Conservation (phyloP, 2,888 invertebrate genomes). For the Macropis europaea region DNA sequence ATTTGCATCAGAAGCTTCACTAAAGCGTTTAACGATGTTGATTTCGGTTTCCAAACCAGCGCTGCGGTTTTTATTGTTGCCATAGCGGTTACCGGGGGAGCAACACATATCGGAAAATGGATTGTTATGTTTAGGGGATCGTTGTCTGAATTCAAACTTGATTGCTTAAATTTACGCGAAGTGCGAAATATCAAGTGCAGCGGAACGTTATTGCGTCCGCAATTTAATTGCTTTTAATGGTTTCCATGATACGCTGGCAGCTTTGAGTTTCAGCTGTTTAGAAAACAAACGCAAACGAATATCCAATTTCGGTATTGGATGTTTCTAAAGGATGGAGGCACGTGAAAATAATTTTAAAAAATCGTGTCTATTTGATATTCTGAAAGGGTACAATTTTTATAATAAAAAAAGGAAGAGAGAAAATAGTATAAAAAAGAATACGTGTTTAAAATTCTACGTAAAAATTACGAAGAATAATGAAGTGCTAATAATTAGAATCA, state of each 20-base stretch:
- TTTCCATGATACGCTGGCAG: background rate
- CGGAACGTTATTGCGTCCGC: background rate
- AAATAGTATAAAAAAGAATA: no score
- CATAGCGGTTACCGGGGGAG: background rate
- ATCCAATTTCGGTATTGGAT: no score
- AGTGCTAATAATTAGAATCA: no score
- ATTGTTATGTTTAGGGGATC: background rate
- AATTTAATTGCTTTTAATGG: background rate
- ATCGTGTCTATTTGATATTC: no score
- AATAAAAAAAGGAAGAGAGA: no score
- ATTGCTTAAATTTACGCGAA: constrained; percentile 5
- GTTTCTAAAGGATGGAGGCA: no score
- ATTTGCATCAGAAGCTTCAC: constrained; percentile 1
- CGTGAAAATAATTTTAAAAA: no score
- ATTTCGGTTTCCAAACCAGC: background rate
- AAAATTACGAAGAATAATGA: no score
- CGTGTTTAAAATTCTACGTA: no score
- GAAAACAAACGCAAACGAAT: background rate
- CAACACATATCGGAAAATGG: constrained; percentile 4
- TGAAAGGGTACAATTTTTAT: no score
- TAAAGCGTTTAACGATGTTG: background rate
- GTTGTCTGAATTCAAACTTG: constrained; percentile 11
- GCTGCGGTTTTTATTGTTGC: background rate
- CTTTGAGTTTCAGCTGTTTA: constrained; percentile 3
- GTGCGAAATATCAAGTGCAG: background rate